A percentile compares a stretch with the other conserved stretches of the same genome.
These are phyloP conservation scores for Theodoxus fluviatilis DNA, from an alignment of 2,888 invertebrate species.

Conservation along the genomic window DNA sequence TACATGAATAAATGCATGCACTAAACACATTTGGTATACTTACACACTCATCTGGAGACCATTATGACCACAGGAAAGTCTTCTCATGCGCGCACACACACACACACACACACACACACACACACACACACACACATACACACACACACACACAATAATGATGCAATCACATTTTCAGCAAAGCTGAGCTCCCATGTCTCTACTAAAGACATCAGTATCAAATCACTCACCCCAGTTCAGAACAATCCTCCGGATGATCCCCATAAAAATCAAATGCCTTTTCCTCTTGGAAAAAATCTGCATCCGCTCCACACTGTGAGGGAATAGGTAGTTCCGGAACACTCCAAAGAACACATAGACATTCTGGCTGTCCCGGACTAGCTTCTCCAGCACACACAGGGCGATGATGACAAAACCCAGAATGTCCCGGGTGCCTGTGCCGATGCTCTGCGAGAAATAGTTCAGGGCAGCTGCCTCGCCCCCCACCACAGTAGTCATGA, in stretches of 20 bases:
- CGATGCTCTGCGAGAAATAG: constrained; percentile 38
- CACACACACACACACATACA: too few relatives aligned
- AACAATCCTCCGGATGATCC: constrained; percentile 46
- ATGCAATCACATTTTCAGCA: too few relatives aligned
- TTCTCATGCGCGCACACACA: too few relatives aligned
- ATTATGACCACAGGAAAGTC: too few relatives aligned
- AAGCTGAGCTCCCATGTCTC: too few relatives aligned
- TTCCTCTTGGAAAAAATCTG: constrained; percentile 41
- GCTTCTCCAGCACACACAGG: constrained; percentile 52
- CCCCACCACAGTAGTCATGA: constrained; percentile 46
- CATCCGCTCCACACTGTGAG: constrained; percentile 37
- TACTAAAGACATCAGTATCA: background rate
- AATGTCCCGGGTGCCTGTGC: constrained; percentile 37
- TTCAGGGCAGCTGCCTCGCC: constrained; percentile 47
- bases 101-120: too few relatives aligned
- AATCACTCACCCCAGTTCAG: constrained; percentile 53
- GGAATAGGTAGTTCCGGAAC: constrained; percentile 54
- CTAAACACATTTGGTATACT: too few relatives aligned
- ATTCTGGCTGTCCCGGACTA: constrained; percentile 51
- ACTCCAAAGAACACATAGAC: constrained; percentile 56
- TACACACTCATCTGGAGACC: too few relatives aligned
- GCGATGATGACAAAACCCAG: constrained; percentile 55
- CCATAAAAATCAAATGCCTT: constrained; percentile 42
- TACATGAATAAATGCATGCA: too few relatives aligned
- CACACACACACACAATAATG: too few relatives aligned